A percentile compares a stretch with the other conserved stretches of the same genome.
phyloP scores from a whole-genome alignment of 92 coral and sea anemone genomes.

The Siderastrea siderea region DNA sequence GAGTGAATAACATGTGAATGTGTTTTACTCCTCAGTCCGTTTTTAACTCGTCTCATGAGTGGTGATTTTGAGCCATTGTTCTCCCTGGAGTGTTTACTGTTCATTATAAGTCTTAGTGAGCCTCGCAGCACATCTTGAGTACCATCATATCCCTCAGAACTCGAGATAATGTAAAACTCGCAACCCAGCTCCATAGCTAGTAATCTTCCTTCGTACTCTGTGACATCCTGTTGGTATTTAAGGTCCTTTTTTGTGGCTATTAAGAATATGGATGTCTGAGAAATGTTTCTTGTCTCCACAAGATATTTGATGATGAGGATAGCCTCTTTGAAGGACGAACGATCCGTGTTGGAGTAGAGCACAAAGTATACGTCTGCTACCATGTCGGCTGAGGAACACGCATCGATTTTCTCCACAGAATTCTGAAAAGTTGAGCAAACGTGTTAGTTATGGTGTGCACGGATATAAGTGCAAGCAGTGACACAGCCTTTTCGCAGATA shows the following conservation, averaged over 20 bases:
- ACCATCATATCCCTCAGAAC: conserved; percentile 82
- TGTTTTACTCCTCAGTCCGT: conserved; percentile 27
- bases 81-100: conserved; percentile 22
- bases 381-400: conserved; percentile 77
- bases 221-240: conserved; percentile 82
- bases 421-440: conserved; percentile 60
- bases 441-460: neutral
- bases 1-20: conserved; percentile 3
- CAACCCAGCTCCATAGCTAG: conserved; percentile 93
- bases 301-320: conserved; percentile 82
- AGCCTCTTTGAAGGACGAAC: conserved; percentile 89
- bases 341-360: conserved; percentile 91
- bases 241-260: conserved; percentile 95
- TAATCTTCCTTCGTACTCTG: conserved; percentile 91
- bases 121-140: conserved; percentile 84
- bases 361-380: conserved; percentile 83
- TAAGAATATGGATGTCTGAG: conserved; percentile 68
- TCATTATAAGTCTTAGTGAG: conserved; percentile 47
- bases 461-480: neutral
- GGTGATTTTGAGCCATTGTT: conserved; percentile 30
- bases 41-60: conserved; percentile 29
- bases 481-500: too few species aligned
- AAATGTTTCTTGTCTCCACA: conserved; percentile 76
- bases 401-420: conserved; percentile 89
- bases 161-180: conserved; percentile 87